Base-by-base conservation (phyloP, 1,140 invertebrate genomes). In the Drosophila pseudoobscura region DNA sequence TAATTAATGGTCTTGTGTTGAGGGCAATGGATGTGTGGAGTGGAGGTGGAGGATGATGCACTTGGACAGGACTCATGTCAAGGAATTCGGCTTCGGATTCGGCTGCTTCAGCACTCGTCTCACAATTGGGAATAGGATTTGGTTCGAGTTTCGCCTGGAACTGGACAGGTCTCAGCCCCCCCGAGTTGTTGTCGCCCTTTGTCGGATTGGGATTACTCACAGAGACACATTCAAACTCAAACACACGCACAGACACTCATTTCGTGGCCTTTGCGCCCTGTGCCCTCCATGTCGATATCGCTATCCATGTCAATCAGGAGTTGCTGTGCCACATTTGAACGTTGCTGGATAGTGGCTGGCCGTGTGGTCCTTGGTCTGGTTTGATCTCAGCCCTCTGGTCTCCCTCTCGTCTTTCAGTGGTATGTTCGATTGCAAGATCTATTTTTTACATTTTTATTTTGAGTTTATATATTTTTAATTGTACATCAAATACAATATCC, bases 261-360 rank as follows among this genome's bases (percentile, higher is more conserved):
- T 88, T 88, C 75, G 71, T 63, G 79, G 80, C 61, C 57, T 75
- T 84, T 52, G 71, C 71, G 80, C 71, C 75, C 70, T 63, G 9
- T 63, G 9, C 35, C 35, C 35, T 39, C 35, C 35, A 13, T 70
- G 63, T 75, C 61, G 68, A 78, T 83, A 52, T 77, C 60, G 31
- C 31, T 31, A 31, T 31, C 31, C 31, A 60, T 70, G 56, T 70
- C 62, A 54, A 39, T 39, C 35, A n/a, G 66, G 66, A 69, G 69
- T 44, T 70, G 66, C 65, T 69, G 63, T 69, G 56, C 74, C 73
- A 74, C 80, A 79, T 79, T 71, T 39, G 70, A 84, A 83, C 79
- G 75, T 83, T 83, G 79, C 50, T 83, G 79, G 79, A 83, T 75
- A 83, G 75, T 83, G 70, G 35, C 35, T 11, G 35, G 35, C 35